Percentiles rank a stretch among this genome's conserved stretches.
phyloP scores from a whole-genome alignment of 2,888 invertebrate genomes.

The Hypsopygia costalis region DNA sequence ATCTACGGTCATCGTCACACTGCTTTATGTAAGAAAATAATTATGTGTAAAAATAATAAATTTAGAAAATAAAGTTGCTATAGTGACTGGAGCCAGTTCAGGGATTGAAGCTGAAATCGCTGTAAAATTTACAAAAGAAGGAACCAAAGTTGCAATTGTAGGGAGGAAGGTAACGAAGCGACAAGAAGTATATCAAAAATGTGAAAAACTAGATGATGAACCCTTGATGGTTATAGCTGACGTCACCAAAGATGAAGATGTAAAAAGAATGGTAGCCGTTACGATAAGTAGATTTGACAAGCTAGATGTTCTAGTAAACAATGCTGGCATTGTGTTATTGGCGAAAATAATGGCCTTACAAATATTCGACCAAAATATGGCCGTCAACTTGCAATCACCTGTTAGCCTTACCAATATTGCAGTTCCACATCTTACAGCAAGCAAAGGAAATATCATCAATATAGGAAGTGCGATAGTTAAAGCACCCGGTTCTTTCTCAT shows the following conservation, averaged over 20 bases:
- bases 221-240: constrained; percentile 29
- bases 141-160: constrained; percentile 27
- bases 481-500: too few relatives aligned
- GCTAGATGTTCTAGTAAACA: constrained; percentile 37
- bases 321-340: constrained; percentile 30
- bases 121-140: constrained; percentile 20
- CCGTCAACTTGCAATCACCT: constrained; percentile 29
- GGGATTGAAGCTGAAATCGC: constrained; percentile 29
- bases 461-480: too few relatives aligned
- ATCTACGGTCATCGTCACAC: too few relatives aligned
- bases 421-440: constrained; percentile 21
- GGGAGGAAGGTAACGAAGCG: constrained; percentile 31
- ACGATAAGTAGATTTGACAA: constrained; percentile 30
- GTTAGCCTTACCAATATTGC: constrained; percentile 31
- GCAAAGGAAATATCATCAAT: constrained; percentile 28
- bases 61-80: constrained; percentile 29
- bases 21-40: too few relatives aligned
- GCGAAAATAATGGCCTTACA: constrained; percentile 24
- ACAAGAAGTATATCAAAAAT: constrained; percentile 22
- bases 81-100: constrained; percentile 32
- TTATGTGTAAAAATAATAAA: constrained; percentile 27
- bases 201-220: constrained; percentile 23
- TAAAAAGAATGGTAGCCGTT: constrained; percentile 22
- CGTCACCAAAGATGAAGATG: constrained; percentile 26
- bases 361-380: constrained; percentile 28